Conservation (phyloP, 2,888 invertebrate genomes). For the Platypus cylindrus region DNA sequence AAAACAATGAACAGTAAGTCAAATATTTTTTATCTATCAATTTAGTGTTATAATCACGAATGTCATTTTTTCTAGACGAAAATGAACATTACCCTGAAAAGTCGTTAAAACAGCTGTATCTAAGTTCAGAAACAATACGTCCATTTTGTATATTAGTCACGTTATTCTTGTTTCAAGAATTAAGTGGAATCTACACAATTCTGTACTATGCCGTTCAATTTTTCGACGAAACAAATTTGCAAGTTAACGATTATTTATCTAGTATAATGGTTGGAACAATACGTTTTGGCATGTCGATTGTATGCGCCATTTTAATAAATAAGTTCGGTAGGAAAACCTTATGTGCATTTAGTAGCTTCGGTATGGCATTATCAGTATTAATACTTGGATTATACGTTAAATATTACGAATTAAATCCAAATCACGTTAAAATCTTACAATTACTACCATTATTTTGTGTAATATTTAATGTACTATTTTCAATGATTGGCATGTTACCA, state of each 20-base stretch:
- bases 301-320: slow-evolving; percentile 53
- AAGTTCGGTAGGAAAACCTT: slow-evolving; percentile 49
- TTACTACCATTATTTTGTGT: slow-evolving; percentile 46
- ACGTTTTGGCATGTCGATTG: slow-evolving; percentile 50
- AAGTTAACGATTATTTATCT: slow-evolving; percentile 49
- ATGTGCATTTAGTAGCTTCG: slow-evolving; percentile 49
- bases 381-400: slow-evolving; percentile 28
- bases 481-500: slow-evolving; percentile 62
- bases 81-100: slow-evolving; percentile 5
- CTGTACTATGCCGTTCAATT: slow-evolving; percentile 60
- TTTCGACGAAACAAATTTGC: slow-evolving; percentile 53
- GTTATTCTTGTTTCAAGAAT: slow-evolving; percentile 59
- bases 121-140: slow-evolving; percentile 47
- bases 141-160: slow-evolving; percentile 52
- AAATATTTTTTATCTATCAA: neutral
- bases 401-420: slow-evolving; percentile 28
- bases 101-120: slow-evolving; percentile 26
- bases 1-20: slow-evolving; percentile 32
- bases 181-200: slow-evolving; percentile 61
- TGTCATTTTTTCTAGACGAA: slow-evolving; percentile 1
- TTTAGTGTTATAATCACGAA: neutral
- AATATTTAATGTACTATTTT: slow-evolving; percentile 54
- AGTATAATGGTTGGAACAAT: slow-evolving; percentile 54
- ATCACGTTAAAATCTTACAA: slow-evolving; percentile 23
- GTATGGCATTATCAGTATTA: slow-evolving; percentile 52